Conservation (phyloP, 2,797 vertebrate species). For the Todus mexicanus region DNA sequence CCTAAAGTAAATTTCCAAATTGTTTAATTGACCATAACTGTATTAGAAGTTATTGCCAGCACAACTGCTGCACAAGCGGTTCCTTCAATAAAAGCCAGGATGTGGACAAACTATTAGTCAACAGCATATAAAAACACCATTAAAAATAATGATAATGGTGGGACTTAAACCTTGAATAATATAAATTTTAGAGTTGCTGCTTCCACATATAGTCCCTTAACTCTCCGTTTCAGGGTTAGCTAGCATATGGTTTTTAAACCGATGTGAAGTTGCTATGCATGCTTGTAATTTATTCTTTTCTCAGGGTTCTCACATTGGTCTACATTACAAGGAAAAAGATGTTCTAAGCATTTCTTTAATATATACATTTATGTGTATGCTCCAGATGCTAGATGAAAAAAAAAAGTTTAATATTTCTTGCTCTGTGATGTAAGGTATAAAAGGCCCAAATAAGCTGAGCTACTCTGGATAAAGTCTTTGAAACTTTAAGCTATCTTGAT, state of each 20-base stretch:
- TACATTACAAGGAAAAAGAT: background rate
- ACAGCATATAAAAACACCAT: background rate
- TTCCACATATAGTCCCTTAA: constrained; percentile 4
- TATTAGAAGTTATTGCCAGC: background rate
- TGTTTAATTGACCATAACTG: constrained; percentile 33
- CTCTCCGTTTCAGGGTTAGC: background rate
- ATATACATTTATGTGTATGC: background rate
- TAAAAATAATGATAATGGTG: constrained; percentile 19
- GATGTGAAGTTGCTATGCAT: background rate
- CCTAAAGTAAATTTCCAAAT: constrained; percentile 10
- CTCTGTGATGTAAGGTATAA: background rate
- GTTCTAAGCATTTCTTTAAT: background rate
- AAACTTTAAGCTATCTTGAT: background rate
- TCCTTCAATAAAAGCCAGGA: background rate
- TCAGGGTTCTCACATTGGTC: background rate
- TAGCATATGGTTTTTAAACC: background rate
- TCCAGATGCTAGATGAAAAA: background rate
- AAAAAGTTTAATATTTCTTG: background rate
- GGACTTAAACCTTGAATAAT: background rate
- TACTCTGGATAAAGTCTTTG: background rate
- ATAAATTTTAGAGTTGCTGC: background rate
- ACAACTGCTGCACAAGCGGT: background rate
- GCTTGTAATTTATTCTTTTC: constrained; percentile 4
- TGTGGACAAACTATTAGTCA: constrained; percentile 24
- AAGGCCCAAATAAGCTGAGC: background rate